Conservation (phyloP, 2,888 invertebrate genomes). For the Caenorhabditis zanzibari region DNA sequence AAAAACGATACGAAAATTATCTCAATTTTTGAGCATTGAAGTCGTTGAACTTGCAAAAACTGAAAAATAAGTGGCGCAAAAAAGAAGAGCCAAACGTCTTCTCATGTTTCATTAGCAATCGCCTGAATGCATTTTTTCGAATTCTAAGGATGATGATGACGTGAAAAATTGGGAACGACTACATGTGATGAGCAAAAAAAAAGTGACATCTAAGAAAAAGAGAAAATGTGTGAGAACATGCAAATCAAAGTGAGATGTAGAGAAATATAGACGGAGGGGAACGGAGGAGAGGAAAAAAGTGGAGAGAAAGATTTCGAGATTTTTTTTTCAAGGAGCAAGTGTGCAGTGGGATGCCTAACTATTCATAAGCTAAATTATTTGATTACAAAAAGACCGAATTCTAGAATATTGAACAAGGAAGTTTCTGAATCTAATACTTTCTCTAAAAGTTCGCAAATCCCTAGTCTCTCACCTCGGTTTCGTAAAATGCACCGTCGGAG, state of each 20-base stretch:
- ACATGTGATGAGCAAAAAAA: background rate
- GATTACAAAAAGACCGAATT: too few relatives aligned
- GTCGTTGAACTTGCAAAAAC: background rate
- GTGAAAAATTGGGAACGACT: background rate
- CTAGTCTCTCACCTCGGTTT: constrained; percentile 46
- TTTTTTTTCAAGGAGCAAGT: background rate
- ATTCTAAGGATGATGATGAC: background rate
- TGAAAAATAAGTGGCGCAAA: background rate
- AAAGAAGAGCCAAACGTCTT: background rate
- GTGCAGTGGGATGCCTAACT: background rate
- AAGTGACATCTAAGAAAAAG: background rate
- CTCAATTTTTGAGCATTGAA: too few relatives aligned
- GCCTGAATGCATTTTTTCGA: constrained; percentile 1
- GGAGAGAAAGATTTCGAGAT: background rate
- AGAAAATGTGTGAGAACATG: background rate
- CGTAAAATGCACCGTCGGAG: constrained; percentile 40
- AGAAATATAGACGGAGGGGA: constrained; percentile 3
- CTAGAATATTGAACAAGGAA: too few relatives aligned
- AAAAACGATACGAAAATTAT: too few relatives aligned
- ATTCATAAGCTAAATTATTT: too few relatives aligned
- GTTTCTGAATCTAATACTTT: background rate
- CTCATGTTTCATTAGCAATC: constrained; percentile 14
- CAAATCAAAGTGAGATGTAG: background rate
- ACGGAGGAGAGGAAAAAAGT: background rate
- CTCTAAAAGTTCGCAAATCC: background rate